Conservation (phyloP, 2,113 vertebrate genomes). For the Psophia crepitans region DNA sequence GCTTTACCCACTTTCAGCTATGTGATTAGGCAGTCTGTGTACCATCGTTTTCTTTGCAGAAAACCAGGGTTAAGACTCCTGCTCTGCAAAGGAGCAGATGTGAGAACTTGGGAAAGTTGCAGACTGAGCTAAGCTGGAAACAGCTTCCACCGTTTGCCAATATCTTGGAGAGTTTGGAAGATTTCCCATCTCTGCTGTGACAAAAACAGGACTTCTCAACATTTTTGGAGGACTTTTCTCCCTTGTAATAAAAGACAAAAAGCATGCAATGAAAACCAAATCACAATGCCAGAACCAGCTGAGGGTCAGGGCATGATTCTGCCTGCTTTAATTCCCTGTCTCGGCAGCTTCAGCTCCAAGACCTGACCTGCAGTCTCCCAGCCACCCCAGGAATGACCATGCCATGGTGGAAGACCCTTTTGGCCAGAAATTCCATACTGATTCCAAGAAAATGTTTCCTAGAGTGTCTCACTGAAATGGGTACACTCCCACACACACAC, state of each 20-base stretch:
- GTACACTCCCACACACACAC: not conserved
- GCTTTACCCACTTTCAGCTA: not conserved
- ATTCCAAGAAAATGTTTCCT: slow-evolving; percentile 35
- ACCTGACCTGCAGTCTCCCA: not conserved
- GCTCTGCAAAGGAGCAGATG: not conserved
- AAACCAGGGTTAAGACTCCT: not conserved
- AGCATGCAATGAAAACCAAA: not conserved
- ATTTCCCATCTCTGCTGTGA: slow-evolving; percentile 12
- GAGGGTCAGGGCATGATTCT: not conserved
- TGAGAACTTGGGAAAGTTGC: not conserved
- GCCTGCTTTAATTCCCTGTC: not conserved
- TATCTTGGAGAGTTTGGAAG: slow-evolving; percentile 28
- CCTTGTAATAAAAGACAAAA: slow-evolving; percentile 8
- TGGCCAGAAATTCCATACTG: not conserved
- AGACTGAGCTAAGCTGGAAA: slow-evolving; percentile 18
- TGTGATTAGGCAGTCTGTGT: not conserved
- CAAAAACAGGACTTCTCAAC: slow-evolving; percentile 13
- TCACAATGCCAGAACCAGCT: not conserved
- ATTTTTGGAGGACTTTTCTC: slow-evolving; percentile 21
- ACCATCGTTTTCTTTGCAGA: not conserved
- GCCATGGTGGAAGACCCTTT: not conserved
- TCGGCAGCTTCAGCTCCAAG: not conserved
- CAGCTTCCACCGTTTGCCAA: slow-evolving; percentile 2
- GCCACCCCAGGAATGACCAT: not conserved
- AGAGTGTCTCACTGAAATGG: slow-evolving; percentile 23